These are phyloP conservation scores for Bettongia penicillata DNA, from an alignment of 2,113 vertebrate genomes.

Conservation along the genomic window DNA sequence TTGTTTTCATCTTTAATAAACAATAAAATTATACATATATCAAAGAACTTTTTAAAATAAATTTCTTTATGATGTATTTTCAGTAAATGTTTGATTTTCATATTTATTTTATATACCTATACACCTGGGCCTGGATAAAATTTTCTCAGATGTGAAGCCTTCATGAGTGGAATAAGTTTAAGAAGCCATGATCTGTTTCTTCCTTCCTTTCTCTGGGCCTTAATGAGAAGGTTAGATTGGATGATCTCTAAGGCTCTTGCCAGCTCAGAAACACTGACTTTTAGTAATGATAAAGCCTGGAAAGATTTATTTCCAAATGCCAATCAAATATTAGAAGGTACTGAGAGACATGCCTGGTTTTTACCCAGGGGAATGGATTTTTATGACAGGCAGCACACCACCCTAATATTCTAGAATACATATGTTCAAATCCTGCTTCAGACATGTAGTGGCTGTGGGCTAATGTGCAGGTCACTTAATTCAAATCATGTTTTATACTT, in stretches of 20 bases:
- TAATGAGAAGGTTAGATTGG: not conserved
- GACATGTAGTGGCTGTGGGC: not conserved
- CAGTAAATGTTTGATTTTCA: no score
- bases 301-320: not conserved
- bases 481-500: not conserved
- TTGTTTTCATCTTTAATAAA: no score
- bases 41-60: no score
- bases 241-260: not conserved
- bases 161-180: no score
- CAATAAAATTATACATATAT: no score
- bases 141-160: no score
- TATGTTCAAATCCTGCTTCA: not conserved
- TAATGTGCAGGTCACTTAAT: not conserved
- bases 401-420: not conserved
- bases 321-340: not conserved
- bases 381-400: not conserved
- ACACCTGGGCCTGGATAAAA: no score
- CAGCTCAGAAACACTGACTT: not conserved
- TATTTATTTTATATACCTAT: no score
- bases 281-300: not conserved
- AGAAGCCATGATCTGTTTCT: not conserved
- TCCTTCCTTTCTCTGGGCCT: not conserved
- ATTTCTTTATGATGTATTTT: no score
- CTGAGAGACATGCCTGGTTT: slow-evolving; percentile 6
- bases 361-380: not conserved